Evolutionary conservation across 2,797 vertebrate species (phyloP).

Genomic region (Phrynocephalus vlangalii): DNA sequence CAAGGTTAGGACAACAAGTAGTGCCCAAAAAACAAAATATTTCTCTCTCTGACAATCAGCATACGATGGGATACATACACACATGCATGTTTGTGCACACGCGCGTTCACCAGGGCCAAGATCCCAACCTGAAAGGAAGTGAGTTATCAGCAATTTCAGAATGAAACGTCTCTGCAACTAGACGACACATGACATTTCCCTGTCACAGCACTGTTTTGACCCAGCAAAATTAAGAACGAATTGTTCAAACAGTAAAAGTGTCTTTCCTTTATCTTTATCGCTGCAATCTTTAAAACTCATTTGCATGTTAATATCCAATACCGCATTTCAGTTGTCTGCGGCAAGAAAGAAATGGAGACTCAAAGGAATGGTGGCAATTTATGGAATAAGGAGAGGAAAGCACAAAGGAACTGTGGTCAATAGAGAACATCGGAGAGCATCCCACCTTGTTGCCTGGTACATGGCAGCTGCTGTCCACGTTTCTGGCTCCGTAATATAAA

Average conservation of each 20-base stretch:
- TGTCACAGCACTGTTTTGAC: too few species aligned
- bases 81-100: not conserved
- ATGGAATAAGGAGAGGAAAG: not conserved
- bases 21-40: not conserved
- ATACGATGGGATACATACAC: not conserved
- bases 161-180: not conserved
- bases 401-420: not conserved
- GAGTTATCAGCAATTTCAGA: not conserved
- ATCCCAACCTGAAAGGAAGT: not conserved
- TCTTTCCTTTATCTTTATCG: not conserved
- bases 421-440: not conserved
- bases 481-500: conserved; percentile 95
- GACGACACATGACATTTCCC: not conserved
- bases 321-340: not conserved
- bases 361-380: not conserved
- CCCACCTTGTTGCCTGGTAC: conserved; percentile 96
- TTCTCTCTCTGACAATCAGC: not conserved
- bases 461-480: conserved; percentile 95
- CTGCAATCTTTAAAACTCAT: not conserved
- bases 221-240: not conserved
- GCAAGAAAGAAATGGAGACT: not conserved
- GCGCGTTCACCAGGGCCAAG: not conserved
- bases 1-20: not conserved
- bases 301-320: not conserved
- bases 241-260: not conserved